Base-by-base conservation (phyloP, 2,113 vertebrate species). In the Dascyllus trimaculatus region DNA sequence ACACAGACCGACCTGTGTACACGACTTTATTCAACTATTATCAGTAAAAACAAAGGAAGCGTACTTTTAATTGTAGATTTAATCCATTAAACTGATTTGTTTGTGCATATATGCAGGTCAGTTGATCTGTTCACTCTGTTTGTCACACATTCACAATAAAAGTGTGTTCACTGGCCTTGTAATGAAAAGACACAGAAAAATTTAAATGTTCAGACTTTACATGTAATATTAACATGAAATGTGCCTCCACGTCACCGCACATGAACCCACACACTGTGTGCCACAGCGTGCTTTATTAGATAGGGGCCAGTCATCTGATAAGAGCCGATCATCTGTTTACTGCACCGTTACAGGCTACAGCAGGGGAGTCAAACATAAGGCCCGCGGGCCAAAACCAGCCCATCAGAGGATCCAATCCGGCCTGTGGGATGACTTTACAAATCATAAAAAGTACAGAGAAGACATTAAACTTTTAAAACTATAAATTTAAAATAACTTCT, bases 221-320 rank as follows among this genome's bases (percentile, higher is more conserved):
- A 43, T 43, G 13, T 13, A 4, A 43, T 43, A 15, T 51, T 21
- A 51, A 21, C 18, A 51, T 51, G 48, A 51, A 10, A 54, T 9
- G 13, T 54, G 22, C 8, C 7, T 35, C 32, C 32, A 1, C 32
- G 8, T 35, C 32, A 52, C 51, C n/a, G 19, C 22, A 54, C 22
- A 25, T 24, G 10, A 24, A 54, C 52, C 17, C 48, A 4, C 2
- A 19, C 51, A 25, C 52, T 54, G 29, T 29, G 29, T 29, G 29
- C 52, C 59, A 66, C 53, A 51, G 61, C 45, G 6, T 68, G 62
- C 48, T 53, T 54, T 14, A 25, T 22, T 11, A 81, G 69, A 78
- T 66, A 78, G 45, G 17, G 35, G 45, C 17, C 17, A 5, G 22
- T 46, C 62, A 38, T 78, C 51, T 51, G 51, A 57, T 62, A 29